Percentiles rank a stretch among this genome's conserved stretches.
Conservation (phyloP, 2,113 vertebrate species). For the Meles meles region DNA sequence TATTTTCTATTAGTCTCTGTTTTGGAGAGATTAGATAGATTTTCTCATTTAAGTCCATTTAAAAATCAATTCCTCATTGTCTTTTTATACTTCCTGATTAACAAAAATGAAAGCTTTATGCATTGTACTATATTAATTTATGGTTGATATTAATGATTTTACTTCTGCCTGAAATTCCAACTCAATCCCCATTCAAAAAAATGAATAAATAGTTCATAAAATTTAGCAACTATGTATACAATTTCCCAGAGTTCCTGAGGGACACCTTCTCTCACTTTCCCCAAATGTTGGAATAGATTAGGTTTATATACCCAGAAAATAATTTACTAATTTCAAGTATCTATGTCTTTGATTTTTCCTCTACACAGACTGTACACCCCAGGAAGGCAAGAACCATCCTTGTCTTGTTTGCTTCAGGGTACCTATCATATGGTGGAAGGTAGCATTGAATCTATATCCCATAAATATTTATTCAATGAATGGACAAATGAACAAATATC, state of each 20-base stretch:
- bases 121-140: neutral
- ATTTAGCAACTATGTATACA: neutral
- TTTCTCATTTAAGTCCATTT: neutral
- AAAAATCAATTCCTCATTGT: neutral
- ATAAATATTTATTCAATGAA: neutral
- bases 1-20: neutral
- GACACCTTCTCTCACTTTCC: neutral
- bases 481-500: neutral
- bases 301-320: neutral
- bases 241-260: neutral
- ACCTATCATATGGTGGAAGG: neutral
- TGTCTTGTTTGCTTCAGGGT: neutral
- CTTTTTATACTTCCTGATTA: neutral
- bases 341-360: neutral
- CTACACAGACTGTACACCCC: neutral
- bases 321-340: neutral
- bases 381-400: neutral
- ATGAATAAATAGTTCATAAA: neutral
- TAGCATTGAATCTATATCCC: too few species aligned
- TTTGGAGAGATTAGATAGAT: neutral
- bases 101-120: neutral
- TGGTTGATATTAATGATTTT: neutral
- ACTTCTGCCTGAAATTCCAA: neutral
- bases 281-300: neutral
- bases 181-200: neutral